phyloP scores from a whole-genome alignment of 2,797 vertebrate species.

The Rhinichthys osculus region DNA sequence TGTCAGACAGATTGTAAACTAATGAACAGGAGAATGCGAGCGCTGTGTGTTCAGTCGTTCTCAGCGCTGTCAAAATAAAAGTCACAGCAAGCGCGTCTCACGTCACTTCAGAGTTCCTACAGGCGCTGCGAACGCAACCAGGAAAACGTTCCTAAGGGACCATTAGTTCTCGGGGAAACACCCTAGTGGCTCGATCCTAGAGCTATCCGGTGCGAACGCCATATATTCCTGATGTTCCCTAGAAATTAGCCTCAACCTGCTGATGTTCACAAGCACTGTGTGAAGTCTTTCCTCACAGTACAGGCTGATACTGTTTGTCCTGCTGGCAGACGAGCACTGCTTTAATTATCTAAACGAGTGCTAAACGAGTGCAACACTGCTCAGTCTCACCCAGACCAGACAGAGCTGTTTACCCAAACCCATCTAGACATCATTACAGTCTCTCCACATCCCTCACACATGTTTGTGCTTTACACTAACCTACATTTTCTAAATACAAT shows the following conservation, averaged over 20 bases:
- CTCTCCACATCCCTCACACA: conserved; percentile 25
- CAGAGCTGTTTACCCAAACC: conserved; percentile 64
- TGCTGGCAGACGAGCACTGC: conserved; percentile 58
- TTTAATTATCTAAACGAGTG: conserved; percentile 66
- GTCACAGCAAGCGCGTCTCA: too few species aligned
- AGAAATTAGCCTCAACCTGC: neutral
- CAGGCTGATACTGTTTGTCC: conserved; percentile 58
- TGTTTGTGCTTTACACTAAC: conserved; percentile 4
- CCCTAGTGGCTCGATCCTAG: too few species aligned
- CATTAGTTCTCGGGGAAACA: too few species aligned
- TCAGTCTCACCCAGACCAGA: conserved; percentile 58
- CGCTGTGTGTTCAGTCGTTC: too few species aligned
- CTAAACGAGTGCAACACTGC: conserved; percentile 52
- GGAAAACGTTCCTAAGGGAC: too few species aligned
- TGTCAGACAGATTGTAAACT: too few species aligned
- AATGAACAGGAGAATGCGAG: too few species aligned
- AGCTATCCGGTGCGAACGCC: too few species aligned
- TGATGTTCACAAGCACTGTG: neutral
- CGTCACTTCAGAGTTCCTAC: too few species aligned
- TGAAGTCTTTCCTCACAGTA: conserved; percentile 40
- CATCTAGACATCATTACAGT: conserved; percentile 62
- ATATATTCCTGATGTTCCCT: neutral
- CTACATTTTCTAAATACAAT: neutral
- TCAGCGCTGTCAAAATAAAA: too few species aligned
- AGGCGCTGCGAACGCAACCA: too few species aligned